phyloP scores from a whole-genome alignment of 2,113 vertebrate species.

The Elaphurus davidianus region DNA sequence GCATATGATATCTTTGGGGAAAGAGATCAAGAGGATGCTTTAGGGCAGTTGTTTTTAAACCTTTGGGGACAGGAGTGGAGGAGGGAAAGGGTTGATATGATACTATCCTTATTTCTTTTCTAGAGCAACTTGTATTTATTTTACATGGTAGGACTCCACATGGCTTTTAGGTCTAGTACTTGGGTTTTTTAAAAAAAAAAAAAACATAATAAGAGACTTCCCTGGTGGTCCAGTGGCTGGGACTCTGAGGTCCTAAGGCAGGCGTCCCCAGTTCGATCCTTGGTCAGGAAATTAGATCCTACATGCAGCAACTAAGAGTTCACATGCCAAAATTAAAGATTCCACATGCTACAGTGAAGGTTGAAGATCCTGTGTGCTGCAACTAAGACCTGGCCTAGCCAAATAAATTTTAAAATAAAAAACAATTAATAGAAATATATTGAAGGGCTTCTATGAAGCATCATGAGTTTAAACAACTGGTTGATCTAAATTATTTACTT shows the following conservation, averaged over 20 bases:
- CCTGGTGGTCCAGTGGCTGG: not conserved
- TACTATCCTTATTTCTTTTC: not conserved
- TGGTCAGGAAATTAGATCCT: not conserved
- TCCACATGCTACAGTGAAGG: not conserved
- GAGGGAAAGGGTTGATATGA: not conserved
- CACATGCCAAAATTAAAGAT: not conserved
- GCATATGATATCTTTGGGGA: not conserved
- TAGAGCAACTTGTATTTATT: not conserved
- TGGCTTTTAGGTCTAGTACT: not conserved
- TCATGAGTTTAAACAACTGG: not conserved
- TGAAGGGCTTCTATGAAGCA: not conserved
- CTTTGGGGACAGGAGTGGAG: not conserved
- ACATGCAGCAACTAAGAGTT: not conserved
- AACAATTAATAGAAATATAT: slow-evolving; percentile 18
- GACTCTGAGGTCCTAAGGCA: not conserved
- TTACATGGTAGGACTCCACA: not conserved
- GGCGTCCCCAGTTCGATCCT: not conserved
- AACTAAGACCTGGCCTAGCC: not conserved
- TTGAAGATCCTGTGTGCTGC: not conserved
- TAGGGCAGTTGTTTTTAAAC: not conserved
- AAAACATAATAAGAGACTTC: not conserved
- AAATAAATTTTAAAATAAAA: not conserved
- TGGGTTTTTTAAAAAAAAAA: not conserved
- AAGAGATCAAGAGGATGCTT: not conserved
- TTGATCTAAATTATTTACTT: slow-evolving; percentile 7